Base-by-base conservation (phyloP, 2,888 invertebrate genomes). In the Stenotaenia linearis region DNA sequence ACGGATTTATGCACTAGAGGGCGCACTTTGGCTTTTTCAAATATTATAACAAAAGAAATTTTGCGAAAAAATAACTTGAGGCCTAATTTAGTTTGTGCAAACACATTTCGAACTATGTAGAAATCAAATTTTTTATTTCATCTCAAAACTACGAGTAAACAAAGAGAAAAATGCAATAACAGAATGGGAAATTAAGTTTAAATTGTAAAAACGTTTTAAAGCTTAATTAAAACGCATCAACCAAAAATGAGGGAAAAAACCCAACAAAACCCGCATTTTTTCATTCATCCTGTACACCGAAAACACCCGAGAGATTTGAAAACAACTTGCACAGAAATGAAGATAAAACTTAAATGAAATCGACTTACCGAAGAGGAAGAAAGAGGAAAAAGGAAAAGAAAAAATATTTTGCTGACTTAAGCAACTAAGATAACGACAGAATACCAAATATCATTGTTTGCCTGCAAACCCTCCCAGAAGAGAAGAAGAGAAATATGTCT, bases 1-100 rank as follows among this genome's bases (percentile, higher is more conserved):
- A 69, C 28, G 69, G 69, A 69, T 69, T 69, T 69, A 69, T 69
- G 69, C 69, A 69, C 69, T 69, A n/a, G 69, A 69, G 69, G 69
- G 69, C 69, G 69, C 69, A 69, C 15, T 69, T 69, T 69, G 69
- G 69, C 69, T 69, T 69, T 69, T 28, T 69, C 69, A 69, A 69
- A 69, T 69, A 69, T 69, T 69, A 69, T 25, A 69, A 69, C 7
- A 69, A 69, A 69, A 12, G 10, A 69, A 25, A 69, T 25, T 69
- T 5, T 69, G 12, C 2, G 69, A 69, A 10, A 69, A 25, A 69
- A 69, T 10, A 28, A 69, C 23, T 7, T 28, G 0, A 61, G 15
- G 23, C 28, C 69, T 25, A 69, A 69, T 69, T 69, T 69, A 2
- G 23, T 69, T 28, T 28, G 15, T 18, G 7, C 69, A 69, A 69